Evolutionary conservation across 2,113 vertebrate genomes (phyloP).

Genomic region (Microcebus ravelobensis): DNA sequence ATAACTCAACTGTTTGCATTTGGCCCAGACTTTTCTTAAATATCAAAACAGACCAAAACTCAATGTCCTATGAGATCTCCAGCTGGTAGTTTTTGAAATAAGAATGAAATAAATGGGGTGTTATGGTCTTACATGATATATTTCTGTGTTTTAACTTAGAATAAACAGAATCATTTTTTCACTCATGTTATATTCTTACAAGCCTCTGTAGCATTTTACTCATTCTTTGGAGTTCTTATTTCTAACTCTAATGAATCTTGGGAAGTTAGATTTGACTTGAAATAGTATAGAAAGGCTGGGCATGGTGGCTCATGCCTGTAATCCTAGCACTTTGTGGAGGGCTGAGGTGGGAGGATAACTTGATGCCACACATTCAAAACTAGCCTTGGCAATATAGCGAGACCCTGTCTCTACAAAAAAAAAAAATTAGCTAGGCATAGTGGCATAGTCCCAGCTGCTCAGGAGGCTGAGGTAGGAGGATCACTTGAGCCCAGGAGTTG

Average conservation of each 20-base stretch:
- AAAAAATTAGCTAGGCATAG: too few species aligned
- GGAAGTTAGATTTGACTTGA: neutral
- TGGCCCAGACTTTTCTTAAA: neutral
- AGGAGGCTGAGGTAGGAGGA: too few species aligned
- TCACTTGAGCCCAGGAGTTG: too few species aligned
- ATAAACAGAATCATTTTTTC: neutral
- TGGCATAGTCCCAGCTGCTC: too few species aligned
- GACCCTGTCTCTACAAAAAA: too few species aligned
- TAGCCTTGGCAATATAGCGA: too few species aligned
- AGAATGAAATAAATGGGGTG: neutral
- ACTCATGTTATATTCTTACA: neutral
- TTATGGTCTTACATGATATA: neutral
- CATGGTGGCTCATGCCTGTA: too few species aligned
- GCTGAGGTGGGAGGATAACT: too few species aligned
- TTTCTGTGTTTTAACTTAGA: neutral
- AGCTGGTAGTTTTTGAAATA: neutral
- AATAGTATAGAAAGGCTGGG: neutral
- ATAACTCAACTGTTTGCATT: neutral
- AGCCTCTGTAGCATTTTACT: neutral
- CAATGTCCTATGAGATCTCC: neutral
- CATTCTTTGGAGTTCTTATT: neutral
- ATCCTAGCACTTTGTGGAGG: too few species aligned
- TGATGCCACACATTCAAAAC: too few species aligned
- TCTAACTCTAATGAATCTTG: neutral
- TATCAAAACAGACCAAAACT: neutral